Evolutionary conservation across 2,888 invertebrate genomes (phyloP), one percentile per base, ranked within the genome.

Genomic region (Chrysopilus asiliformis): DNA sequence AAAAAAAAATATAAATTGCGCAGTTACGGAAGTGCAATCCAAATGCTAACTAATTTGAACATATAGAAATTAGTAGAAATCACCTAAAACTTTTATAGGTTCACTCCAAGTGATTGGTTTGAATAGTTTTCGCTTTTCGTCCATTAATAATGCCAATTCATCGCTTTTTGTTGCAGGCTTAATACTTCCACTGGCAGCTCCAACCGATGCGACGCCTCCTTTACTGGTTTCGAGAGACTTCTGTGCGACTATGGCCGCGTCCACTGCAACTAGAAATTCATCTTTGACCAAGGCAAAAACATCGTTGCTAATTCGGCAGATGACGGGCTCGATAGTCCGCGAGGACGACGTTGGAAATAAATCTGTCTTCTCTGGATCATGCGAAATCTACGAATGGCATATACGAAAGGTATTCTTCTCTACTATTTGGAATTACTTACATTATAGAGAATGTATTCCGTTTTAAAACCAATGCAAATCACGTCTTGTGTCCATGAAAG

Each of bases 231-330:
- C n/a, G n/a, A n/a, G n/a, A n/a, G n/a, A n/a, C n/a, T n/a, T n/a
- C n/a, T n/a, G n/a, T n/a, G n/a, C n/a, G n/a, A 35, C 20, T 15
- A 26, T 45, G 80, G 67, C 72, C 15, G 79, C 76, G 57, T 90
- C 81, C 38, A 93, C 79, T 4, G 91, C 70, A 41, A 93, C 83
- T 0, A 90, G 81, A 50, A 83, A 84, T 30, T 79, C 79, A 58
- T 95, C 93, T 49, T 87, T 76, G 1, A 87, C 84, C 19, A 95
- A 70, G 5, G 86, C 79, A 55, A 91, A 80, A 15, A 77, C 72
- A 35, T 70, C 74, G 42, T 81, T 76, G 1, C 79, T 76, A 43
- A 84, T 69, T 50, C 81, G 74, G n/a, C 79, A 75, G 48, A 89
- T 76, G 37, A 79, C 81, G 1, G 90, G 89, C 53, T 91, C 90